Base-by-base conservation (phyloP, 2,888 invertebrate genomes). In the Agrochola circellaris region DNA sequence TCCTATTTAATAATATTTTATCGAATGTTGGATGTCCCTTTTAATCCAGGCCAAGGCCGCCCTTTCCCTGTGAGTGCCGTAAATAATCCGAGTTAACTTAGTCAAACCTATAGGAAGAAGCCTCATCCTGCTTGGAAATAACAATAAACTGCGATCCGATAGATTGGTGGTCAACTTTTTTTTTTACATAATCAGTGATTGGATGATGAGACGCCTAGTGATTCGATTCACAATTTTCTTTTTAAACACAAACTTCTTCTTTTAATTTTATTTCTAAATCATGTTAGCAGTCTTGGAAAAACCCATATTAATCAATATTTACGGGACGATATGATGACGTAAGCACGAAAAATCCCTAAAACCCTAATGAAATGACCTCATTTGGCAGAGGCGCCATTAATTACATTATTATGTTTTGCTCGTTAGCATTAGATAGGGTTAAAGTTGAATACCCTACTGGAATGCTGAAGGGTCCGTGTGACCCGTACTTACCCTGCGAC, bases 401-500 rank as follows among this genome's bases (percentile, higher is more conserved):
- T 84, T 77, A 87, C 45, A 62, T 73, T 77, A 86, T 86, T 76
- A 86, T 75, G 73, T 84, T 82, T 85, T 75, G 75, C 77, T 87
- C 72, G 83, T 83, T 87, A 81, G 73, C 73, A 66, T 65, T 42
- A 77, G 67, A 81, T 74, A 69, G 76, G 75, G 30, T 51, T 60
- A 64, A 62, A 81, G 81, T 72, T 75, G 65, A 75, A 81, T 77
- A 83, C 82, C 81, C 79, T 84, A 13, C 67, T 75, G 84, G 86
- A 87, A 87, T 88, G 73, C 61, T 71, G 78, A 74, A 79, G 77
- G 83, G 75, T 81, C 71, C 51, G 75, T 69, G 79, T 83, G 83
- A 87, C 84, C 87, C 84, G 69, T 75, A 82, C 81, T 85, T 85
- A 80, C 75, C 75, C 89, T 80, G 9, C 62, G 82, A 84, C 85